Base-by-base conservation (phyloP, 2,797 vertebrate species). In the Varecia variegata region DNA sequence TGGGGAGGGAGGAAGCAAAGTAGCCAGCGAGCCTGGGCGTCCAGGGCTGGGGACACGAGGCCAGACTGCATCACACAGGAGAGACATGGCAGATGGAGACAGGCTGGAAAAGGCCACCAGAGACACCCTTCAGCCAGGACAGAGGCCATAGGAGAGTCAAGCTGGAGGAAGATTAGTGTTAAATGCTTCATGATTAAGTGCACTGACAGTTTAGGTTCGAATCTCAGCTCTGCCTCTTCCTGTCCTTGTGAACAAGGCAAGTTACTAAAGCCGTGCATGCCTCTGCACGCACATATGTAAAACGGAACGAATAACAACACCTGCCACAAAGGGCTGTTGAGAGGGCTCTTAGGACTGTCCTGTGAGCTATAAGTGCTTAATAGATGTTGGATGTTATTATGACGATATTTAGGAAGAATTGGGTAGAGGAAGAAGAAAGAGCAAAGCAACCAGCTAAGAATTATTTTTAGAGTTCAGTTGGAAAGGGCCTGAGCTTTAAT, bases 311-410 rank as follows among this genome's bases (percentile, higher is more conserved):
- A 32, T 73, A 52, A 45, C 52, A 88, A 43, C 10, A 38, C 3
- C 25, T 40, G 1, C 15, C 32, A 30, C 23, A 60, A 93, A 68
- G 95, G 58, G 25, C 7, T 89, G 67, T 96, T 95, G 76, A 73
- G 86, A 56, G 45, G 77, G 70, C 52, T 54, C 32, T 11, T 10
- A 70, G 56, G 79, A 60, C 7, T 40, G 20, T 73, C 23, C 23
- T 32, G 0, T 0, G 32, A 90, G 30, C 4, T 32, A 2, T 71
- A 71, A 79, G 13, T 43, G 32, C 18, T 84, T n/a, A 54, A 11
- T 38, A 35, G 83, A 83, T 71, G 5, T 17, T 45, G 38, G 7
- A 40, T 90, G 27, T 54, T 43, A 38, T 21, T 27, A 45, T 68
- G 71, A 43, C 14, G 85, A 27, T 27, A 21, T 9, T n/a, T 60